Evolutionary conservation across 23 tunicate species (phyloP).

Genomic region (Trididemnum clinides): DNA sequence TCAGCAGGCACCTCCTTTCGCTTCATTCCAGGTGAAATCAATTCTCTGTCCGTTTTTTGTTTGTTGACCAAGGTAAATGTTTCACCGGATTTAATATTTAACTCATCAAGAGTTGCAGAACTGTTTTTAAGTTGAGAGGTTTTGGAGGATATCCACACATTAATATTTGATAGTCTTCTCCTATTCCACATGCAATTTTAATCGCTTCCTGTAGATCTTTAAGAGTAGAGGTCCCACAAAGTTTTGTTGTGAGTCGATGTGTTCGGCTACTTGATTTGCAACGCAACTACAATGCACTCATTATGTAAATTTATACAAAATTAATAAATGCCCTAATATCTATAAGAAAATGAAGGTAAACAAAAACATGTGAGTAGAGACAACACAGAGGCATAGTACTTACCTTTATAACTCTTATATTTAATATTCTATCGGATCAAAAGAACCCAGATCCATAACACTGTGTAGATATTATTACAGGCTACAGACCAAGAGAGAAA

Average conservation of each 20-base stretch:
- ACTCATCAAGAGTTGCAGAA: conserved; percentile 42
- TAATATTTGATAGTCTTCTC: conserved; percentile 34
- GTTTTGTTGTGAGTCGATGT: conserved; percentile 35
- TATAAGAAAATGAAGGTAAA: no score
- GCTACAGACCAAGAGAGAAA: no score
- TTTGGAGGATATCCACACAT: conserved; percentile 88
- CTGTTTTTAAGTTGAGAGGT: conserved; percentile 36
- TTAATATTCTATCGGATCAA: no score
- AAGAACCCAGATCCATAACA: no score
- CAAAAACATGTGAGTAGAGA: no score
- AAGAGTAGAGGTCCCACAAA: conserved; percentile 55
- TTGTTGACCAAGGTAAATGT: conserved; percentile 78
- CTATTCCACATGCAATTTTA: conserved; percentile 35
- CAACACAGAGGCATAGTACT: no score
- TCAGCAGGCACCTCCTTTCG: conserved; percentile 92
- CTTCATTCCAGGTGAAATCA: conserved; percentile 43
- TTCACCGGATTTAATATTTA: conserved; percentile 69
- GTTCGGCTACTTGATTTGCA: conserved; percentile 80
- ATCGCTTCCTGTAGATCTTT: conserved; percentile 70
- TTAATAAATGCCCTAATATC: no score
- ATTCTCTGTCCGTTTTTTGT: conserved; percentile 12
- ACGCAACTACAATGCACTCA: conserved; percentile 68
- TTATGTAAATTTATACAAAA: no score
- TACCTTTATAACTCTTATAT: no score
- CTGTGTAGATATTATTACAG: no score